Base-by-base conservation (phyloP, 2,113 vertebrate species). In the Blennius ocellaris region DNA sequence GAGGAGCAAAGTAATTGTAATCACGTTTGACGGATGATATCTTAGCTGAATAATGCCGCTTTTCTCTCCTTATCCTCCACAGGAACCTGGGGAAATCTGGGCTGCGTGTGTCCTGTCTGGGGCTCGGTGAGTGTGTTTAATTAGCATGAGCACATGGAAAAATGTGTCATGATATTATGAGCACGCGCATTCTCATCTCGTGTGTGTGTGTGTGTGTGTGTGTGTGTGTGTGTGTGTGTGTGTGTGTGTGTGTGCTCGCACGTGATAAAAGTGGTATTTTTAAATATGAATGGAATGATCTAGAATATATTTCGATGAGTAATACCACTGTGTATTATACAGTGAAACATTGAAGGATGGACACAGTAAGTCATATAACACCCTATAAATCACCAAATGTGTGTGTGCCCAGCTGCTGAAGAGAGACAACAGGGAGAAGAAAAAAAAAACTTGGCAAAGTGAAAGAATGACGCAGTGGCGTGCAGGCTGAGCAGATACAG, bases 81-180 rank as follows among this genome's bases (percentile, higher is more conserved):
- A 99, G 97, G 84, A 99, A 99, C 92, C 96, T 99, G 47, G 97
- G 97, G 6, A 99, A 99, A 92, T 98, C 97, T 0, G 97, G 97
- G 82, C 91, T 99, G 84, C 92, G 97, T 88, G 97, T 99, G 72
- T 98, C 97, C 15, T 98, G 97, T 91, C 92, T 98, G 49, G 97
- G 97, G 30, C 92, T 99, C n/a, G 97, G 97, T 98, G 92, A 97
- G 97, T 96, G 87, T 69, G 63, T 68, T 69, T 84, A 61, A 78
- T 85, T 69, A 76, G 52, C 37, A 55, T 78, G 10, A 52, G 50
- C 50, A 66, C 78, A 73, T 15, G 62, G 56, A 21, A 69, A 80
- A 71, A 69, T 59, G 41, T 38, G 7, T 56, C 43, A 74, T 66
- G 51, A 69, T 72, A 71, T 82, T 39, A 64, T 47, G 12, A 59